A percentile compares a stretch with the other conserved stretches of the same genome.
These are phyloP conservation scores for Lota lota DNA, from an alignment of 2,113 vertebrate species.

Conservation along the genomic window DNA sequence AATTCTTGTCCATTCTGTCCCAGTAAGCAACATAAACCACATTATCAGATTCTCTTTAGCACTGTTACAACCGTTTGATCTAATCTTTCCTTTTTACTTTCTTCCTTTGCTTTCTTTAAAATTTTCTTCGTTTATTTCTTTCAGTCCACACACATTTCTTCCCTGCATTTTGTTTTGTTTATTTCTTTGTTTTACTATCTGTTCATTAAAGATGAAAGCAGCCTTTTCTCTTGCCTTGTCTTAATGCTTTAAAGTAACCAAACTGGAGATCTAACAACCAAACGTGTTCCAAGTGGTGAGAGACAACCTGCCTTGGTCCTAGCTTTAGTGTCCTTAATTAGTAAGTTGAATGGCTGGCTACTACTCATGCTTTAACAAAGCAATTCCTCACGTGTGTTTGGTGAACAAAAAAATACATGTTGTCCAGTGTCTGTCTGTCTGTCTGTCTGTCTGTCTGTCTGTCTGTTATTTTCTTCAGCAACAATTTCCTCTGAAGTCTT, in stretches of 20 bases:
- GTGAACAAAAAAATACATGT: slow-evolving; percentile 80
- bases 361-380: slow-evolving; percentile 94
- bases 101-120: slow-evolving; percentile 82
- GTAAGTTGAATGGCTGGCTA: slow-evolving; percentile 95
- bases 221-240: slow-evolving; percentile 99
- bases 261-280: slow-evolving; percentile 99
- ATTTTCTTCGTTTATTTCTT: slow-evolving; percentile 1
- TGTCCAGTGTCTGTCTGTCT: slow-evolving; percentile 88
- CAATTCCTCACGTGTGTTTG: slow-evolving; percentile 82
- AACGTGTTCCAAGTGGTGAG: slow-evolving; percentile 93
- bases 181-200: slow-evolving; percentile 62
- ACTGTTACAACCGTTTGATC: slow-evolving; percentile 41
- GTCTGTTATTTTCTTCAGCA: slow-evolving; percentile 84
- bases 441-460: too few relatives aligned
- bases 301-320: slow-evolving; percentile 92
- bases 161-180: slow-evolving; percentile 18
- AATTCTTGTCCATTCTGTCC: slow-evolving; percentile 28
- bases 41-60: slow-evolving; percentile 56
- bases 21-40: slow-evolving; percentile 29
- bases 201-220: slow-evolving; percentile 91
- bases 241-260: slow-evolving; percentile 99
- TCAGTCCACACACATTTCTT: background rate
- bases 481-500: slow-evolving; percentile 83
- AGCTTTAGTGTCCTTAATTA: slow-evolving; percentile 97
- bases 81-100: slow-evolving; percentile 78